Evolutionary conservation across 2,888 invertebrate species (phyloP).

Genomic region (Philonicus albiceps): DNA sequence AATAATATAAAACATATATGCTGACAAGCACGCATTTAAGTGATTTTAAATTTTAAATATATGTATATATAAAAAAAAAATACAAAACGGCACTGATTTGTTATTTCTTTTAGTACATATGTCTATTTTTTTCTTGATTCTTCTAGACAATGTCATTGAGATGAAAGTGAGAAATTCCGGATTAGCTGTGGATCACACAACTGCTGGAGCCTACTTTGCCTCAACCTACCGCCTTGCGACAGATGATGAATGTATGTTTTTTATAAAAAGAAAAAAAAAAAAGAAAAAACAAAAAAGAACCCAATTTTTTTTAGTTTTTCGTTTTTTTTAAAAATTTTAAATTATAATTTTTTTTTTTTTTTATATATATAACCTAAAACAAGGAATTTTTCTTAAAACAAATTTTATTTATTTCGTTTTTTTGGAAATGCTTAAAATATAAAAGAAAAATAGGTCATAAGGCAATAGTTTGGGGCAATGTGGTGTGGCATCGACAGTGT

Average conservation of each 20-base stretch:
- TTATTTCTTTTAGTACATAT: conserved; percentile 2
- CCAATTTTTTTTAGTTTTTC: neutral
- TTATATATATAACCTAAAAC: neutral
- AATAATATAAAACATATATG: no score
- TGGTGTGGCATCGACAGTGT: neutral
- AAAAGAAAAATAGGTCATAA: neutral
- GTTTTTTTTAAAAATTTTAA: no score
- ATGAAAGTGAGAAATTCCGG: conserved; percentile 54
- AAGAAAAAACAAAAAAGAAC: neutral
- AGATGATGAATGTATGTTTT: conserved; percentile 61
- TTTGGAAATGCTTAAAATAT: neutral
- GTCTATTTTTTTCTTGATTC: conserved; percentile 51
- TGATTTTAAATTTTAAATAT: neutral
- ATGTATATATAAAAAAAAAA: no score
- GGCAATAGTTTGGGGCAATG: conserved; percentile 38
- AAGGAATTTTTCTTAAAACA: neutral
- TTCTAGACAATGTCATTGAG: conserved; percentile 62
- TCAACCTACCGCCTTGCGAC: conserved; percentile 61
- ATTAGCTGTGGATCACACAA: conserved; percentile 45
- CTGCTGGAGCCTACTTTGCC: conserved; percentile 57
- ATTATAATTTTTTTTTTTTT: no score
- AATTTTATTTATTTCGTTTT: no score
- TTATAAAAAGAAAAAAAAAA: conserved; percentile 5
- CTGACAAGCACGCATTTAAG: no score
- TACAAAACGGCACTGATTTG: neutral